Conservation (phyloP, 2,888 invertebrate genomes). For the Agrochola lota region DNA sequence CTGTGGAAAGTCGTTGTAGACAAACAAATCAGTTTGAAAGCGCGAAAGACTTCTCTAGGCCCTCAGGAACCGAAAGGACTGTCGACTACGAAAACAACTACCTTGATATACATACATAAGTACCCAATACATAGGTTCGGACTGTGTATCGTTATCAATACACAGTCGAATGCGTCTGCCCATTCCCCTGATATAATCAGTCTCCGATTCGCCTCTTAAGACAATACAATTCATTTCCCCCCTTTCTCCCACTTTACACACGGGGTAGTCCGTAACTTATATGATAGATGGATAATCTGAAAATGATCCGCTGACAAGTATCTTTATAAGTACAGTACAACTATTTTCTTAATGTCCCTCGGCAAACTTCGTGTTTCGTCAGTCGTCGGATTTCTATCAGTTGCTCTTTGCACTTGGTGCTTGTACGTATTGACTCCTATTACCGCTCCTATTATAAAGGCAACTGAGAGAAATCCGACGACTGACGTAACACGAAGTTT, state of each 20-base stretch:
- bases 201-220: constrained; percentile 38
- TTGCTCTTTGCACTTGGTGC: no score
- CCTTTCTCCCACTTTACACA: constrained; percentile 27
- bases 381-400: no score
- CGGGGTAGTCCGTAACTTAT: constrained; percentile 24
- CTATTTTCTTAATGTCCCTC: no score
- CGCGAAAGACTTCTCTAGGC: not conserved
- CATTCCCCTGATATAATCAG: constrained; percentile 47
- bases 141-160: constrained; percentile 53
- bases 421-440: no score
- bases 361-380: no score
- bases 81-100: not conserved
- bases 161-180: constrained; percentile 48
- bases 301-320: constrained; percentile 41
- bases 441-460: no score
- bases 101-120: not conserved
- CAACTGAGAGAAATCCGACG: no score
- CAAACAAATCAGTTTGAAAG: not conserved
- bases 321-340: not conserved
- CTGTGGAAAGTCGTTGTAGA: no score
- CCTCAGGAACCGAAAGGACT: not conserved
- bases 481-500: no score
- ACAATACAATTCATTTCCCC: constrained; percentile 52
- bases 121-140: constrained; percentile 20
- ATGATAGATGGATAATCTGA: constrained; percentile 47